Conservation (phyloP, 2,888 invertebrate genomes). For the Nomada fucata region DNA sequence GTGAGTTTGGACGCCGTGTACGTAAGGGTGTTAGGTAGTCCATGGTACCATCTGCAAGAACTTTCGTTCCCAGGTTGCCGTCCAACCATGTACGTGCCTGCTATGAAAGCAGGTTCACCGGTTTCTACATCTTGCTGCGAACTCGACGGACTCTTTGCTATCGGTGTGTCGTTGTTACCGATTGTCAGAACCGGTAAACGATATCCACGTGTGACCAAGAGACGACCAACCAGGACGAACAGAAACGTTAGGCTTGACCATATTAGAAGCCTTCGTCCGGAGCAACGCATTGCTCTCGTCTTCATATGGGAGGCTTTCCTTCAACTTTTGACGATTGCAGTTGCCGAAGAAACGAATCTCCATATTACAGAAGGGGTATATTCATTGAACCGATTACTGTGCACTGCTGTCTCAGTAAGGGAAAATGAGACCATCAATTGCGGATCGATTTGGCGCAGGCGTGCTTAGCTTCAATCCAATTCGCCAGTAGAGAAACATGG, state of each 20-base stretch:
- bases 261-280: conserved; percentile 68
- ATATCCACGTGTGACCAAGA: conserved; percentile 65
- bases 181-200: conserved; percentile 45
- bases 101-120: conserved; percentile 80
- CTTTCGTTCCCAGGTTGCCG: conserved; percentile 83
- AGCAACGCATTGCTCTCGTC: conserved; percentile 58
- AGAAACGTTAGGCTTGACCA: conserved; percentile 66
- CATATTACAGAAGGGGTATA: conserved; percentile 59
- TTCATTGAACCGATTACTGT: conserved; percentile 55
- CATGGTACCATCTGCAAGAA: conserved; percentile 85
- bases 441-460: conserved; percentile 69
- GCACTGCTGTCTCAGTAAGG: conserved; percentile 39
- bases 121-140: conserved; percentile 29
- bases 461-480: conserved; percentile 36
- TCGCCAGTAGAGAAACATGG: background rate
- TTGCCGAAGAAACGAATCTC: conserved; percentile 38
- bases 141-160: conserved; percentile 12
- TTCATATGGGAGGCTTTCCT: conserved; percentile 14
- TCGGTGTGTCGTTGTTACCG: conserved; percentile 42
- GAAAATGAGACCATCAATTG: conserved; percentile 43
- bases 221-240: conserved; percentile 65
- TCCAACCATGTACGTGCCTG: conserved; percentile 85
- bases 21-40: conserved; percentile 76
- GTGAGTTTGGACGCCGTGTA: conserved; percentile 79
- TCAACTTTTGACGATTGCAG: conserved; percentile 31